Evolutionary conservation across 30 jellyfish, hydroid and myxozoan species (phyloP), one percentile per base, ranked within the genome.

Genomic region (Morbakka virulenta): DNA sequence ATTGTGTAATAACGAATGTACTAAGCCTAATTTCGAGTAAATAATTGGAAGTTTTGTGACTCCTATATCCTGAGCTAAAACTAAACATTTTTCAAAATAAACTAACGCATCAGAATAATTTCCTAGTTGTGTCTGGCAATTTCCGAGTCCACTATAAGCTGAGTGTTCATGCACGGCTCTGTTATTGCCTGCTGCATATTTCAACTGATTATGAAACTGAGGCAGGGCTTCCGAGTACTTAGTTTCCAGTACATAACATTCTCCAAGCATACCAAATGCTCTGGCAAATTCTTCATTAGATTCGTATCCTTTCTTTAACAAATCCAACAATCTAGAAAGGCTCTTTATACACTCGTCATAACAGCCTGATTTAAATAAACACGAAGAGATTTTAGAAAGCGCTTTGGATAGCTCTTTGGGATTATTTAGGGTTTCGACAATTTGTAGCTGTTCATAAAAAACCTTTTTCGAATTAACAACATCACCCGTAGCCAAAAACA

Each of bases 251-350:
- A 86, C 65, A 67, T 85, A 92, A 66, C 85, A 87, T 13, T 75
- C 87, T 1, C 98, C 98, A 29, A 92, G 74, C 41, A 85, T 92
- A 0, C 98, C 95, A 25, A 79, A 80, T n/a, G 98, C 98, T 77
- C 86, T 92, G 47, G 96, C 85, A 32, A 92, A n/a, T n/a, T n/a
- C n/a, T 36, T 27, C 86, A n/a, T n/a, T n/a, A n/a, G n/a, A n/a
- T n/a, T n/a, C n/a, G n/a, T n/a, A n/a, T n/a, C n/a, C n/a, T n/a
- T n/a, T n/a, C n/a, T n/a, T n/a, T n/a, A n/a, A n/a, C n/a, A n/a
- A n/a, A n/a, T n/a, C n/a, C n/a, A n/a, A n/a, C n/a, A n/a, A n/a
- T n/a, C n/a, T n/a, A n/a, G n/a, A n/a, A n/a, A n/a, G n/a, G n/a
- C n/a, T n/a, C n/a, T n/a, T n/a, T n/a, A n/a, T n/a, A n/a, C n/a